Base-by-base conservation (phyloP, 1,140 invertebrate species). In the Popillia japonica region DNA sequence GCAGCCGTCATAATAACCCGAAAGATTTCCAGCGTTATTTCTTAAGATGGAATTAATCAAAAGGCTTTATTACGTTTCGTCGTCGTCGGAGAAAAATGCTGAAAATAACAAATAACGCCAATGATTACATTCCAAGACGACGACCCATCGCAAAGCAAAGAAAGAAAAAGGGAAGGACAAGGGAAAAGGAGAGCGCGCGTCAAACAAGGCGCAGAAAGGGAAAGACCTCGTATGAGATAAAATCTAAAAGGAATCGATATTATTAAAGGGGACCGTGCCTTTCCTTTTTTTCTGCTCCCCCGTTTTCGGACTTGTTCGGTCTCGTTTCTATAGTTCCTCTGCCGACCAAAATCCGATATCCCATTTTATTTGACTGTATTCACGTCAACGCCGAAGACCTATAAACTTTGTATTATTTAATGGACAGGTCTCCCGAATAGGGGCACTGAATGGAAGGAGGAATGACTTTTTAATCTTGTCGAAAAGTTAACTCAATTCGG, bases 51-150 rank as follows among this genome's bases (percentile, higher is more conserved):
- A 68, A 68, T 68, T 68, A 68, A 68, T 68, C 22, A 68, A 48
- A 68, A 22, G 61, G 61, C 61, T 68, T 68, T 68, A 68, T 68
- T 68, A 68, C 61, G 61, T 68, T 68, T 68, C 61, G 61, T 17
- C 44, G 27, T 68, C 61, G 61, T 55, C 61, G 61, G 61, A 68
- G 61, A 68, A 68, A 68, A 68, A 68, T 68, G 61, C 27, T 68
- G 61, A 68, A 68, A 68, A 68, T 68, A 68, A 68, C 61, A 68
- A 68, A 68, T 68, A 68, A 68, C 61, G 22, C 61, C 61, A 68
- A 68, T 68, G 61, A 68, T 68, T 68, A 68, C 61, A 68, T 68
- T 68, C 61, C 61, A 20, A 22, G 22, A 17, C 44, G 44, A 20
- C 61, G 9, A 9, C 17, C 27, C 23, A 34, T 34, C 8, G 61